phyloP scores from a whole-genome alignment of 2,888 invertebrate genomes.

The Dascillus cervinus region DNA sequence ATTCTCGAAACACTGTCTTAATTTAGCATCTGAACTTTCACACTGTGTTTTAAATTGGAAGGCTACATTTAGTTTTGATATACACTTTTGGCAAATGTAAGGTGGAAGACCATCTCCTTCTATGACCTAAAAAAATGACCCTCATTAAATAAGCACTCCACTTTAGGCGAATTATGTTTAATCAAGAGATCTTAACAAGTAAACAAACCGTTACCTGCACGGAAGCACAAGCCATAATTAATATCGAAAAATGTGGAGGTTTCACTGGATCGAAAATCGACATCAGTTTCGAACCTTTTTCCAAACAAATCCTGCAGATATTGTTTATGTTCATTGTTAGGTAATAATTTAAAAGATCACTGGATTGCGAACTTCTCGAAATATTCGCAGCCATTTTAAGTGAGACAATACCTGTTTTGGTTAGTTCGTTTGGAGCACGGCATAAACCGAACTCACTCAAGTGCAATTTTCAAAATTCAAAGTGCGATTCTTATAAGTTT shows the following conservation, averaged over 20 bases:
- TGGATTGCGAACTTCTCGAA: constrained; percentile 11
- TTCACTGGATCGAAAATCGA: constrained; percentile 42
- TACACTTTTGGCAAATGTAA: constrained; percentile 40
- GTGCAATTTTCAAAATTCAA: too few species aligned
- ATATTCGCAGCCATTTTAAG: too few species aligned
- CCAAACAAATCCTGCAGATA: constrained; percentile 41
- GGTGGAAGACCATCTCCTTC: constrained; percentile 40
- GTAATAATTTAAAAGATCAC: constrained; percentile 38
- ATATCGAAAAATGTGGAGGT: constrained; percentile 39
- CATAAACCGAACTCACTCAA: too few species aligned
- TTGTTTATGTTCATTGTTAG: constrained; percentile 40
- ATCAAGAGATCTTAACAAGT: too few species aligned
- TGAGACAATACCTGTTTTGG: too few species aligned
- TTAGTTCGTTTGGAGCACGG: too few species aligned
- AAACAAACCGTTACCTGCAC: constrained; percentile 37
- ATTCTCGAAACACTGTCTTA: constrained; percentile 36
- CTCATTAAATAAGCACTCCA: constrained; percentile 28
- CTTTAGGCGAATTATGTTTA: constrained; percentile 25
- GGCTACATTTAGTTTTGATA: constrained; percentile 38
- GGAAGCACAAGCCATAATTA: constrained; percentile 42
- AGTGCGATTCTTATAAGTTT: too few species aligned
- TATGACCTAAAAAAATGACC: constrained; percentile 33
- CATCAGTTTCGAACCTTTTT: constrained; percentile 38
- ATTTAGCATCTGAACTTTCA: constrained; percentile 38
- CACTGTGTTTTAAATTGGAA: constrained; percentile 42